Conservation (phyloP, 1,140 invertebrate genomes). For the Probaryconus sp. region DNA sequence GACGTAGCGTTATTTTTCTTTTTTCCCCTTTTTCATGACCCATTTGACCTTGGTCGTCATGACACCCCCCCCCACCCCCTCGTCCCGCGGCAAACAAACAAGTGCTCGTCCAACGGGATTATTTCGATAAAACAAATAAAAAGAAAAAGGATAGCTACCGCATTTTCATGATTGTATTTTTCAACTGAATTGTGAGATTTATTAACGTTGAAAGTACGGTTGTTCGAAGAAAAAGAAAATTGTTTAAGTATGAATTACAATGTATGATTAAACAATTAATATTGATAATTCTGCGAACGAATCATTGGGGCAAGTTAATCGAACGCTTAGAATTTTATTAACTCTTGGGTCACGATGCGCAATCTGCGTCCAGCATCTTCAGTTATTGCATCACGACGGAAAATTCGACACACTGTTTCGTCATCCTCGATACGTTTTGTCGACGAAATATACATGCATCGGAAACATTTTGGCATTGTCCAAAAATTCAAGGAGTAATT, state of each 20-base stretch:
- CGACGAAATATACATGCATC: background rate
- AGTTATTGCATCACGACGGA: conserved; percentile 22
- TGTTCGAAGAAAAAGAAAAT: too few relatives aligned
- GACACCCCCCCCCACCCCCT: too few relatives aligned
- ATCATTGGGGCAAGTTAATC: background rate
- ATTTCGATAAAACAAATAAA: conserved; percentile 1
- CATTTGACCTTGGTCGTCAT: conserved; percentile 30
- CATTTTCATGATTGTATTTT: too few relatives aligned
- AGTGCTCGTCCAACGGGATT: conserved; percentile 39
- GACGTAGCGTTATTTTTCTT: conserved; percentile 41
- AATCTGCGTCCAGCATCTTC: conserved; percentile 14
- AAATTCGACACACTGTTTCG: conserved; percentile 16
- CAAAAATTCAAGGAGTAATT: too few relatives aligned
- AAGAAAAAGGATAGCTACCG: too few relatives aligned
- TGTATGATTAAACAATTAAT: too few relatives aligned
- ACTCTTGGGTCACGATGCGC: conserved; percentile 5
- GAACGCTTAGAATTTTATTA: background rate
- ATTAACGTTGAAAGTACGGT: too few relatives aligned
- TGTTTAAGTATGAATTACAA: too few relatives aligned
- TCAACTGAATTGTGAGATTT: too few relatives aligned
- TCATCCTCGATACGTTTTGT: background rate
- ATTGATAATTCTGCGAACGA: too few relatives aligned
- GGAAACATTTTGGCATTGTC: too few relatives aligned
- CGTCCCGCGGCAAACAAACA: conserved; percentile 34
- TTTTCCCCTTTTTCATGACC: conserved; percentile 25